phyloP scores from a whole-genome alignment of 2,888 invertebrate species.

The Oligia strigilis region DNA sequence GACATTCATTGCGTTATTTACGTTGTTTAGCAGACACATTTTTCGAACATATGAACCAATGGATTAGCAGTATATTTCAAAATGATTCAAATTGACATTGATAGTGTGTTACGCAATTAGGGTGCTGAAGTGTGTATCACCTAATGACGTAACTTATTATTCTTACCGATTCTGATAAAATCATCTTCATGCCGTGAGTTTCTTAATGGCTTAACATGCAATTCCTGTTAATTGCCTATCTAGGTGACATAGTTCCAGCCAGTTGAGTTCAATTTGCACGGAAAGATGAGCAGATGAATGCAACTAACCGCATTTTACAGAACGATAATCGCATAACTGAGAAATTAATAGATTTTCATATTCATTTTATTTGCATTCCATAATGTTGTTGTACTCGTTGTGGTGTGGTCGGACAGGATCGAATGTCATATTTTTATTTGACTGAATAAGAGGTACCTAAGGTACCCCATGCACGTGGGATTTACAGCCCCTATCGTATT shows the following conservation, averaged over 20 bases:
- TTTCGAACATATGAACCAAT: too few species aligned
- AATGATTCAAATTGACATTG: too few species aligned
- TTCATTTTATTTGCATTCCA: too few species aligned
- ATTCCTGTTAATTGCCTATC: slow-evolving; percentile 18
- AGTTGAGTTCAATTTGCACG: slow-evolving; percentile 30
- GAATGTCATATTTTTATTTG: background rate
- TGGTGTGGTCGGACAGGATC: background rate
- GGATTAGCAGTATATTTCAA: too few species aligned
- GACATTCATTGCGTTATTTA: too few species aligned
- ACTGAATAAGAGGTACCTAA: too few species aligned
- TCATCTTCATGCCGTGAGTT: slow-evolving; percentile 1
- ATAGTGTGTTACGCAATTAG: too few species aligned
- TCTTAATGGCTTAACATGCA: slow-evolving; percentile 8
- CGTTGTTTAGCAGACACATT: too few species aligned
- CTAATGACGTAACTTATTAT: background rate
- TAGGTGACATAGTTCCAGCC: slow-evolving; percentile 27
- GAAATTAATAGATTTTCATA: background rate
- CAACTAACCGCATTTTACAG: background rate
- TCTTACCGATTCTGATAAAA: background rate
- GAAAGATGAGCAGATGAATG: background rate
- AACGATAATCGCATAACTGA: background rate
- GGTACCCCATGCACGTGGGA: too few species aligned
- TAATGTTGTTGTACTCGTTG: background rate
- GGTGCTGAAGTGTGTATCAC: too few species aligned
- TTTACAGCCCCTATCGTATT: too few species aligned